Evolutionary conservation across 2,113 vertebrate species (phyloP).

Genomic region (Uropsilus gracilis): DNA sequence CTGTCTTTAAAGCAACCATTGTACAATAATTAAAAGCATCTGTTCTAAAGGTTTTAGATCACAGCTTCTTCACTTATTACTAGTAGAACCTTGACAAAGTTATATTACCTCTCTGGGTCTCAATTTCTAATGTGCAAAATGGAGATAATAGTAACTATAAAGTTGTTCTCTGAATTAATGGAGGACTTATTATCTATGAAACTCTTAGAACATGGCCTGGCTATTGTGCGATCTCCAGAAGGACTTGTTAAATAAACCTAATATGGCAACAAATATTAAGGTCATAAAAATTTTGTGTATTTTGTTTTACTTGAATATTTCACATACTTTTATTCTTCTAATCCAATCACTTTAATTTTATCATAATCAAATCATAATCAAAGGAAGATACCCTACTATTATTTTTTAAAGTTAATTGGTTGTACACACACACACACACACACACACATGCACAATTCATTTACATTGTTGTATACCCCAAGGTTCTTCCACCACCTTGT

Average conservation of each 20-base stretch:
- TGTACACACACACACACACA: no score
- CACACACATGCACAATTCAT: no score
- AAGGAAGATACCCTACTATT: no score
- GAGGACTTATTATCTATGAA: background rate
- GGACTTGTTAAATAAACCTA: constrained; percentile 9
- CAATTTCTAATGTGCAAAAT: background rate
- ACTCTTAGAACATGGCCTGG: background rate
- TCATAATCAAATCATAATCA: background rate
- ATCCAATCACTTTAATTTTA: background rate
- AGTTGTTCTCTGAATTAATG: background rate
- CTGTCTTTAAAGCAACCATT: background rate
- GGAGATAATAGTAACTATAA: background rate
- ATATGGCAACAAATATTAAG: background rate
- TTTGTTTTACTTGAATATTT: constrained; percentile 30
- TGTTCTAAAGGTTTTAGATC: background rate
- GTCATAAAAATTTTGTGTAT: background rate
- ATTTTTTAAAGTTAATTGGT: no score
- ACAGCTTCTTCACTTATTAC: background rate
- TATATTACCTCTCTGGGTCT: background rate
- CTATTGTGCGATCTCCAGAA: background rate
- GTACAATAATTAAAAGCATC: background rate
- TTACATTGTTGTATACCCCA: no score
- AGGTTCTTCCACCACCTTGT: no score
- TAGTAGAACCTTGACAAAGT: background rate
- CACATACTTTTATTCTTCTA: background rate